A percentile compares a stretch with the other conserved stretches of the same genome.
Evolutionary conservation across 2,113 vertebrate species (phyloP).

Genomic region (Xenus cinereus): DNA sequence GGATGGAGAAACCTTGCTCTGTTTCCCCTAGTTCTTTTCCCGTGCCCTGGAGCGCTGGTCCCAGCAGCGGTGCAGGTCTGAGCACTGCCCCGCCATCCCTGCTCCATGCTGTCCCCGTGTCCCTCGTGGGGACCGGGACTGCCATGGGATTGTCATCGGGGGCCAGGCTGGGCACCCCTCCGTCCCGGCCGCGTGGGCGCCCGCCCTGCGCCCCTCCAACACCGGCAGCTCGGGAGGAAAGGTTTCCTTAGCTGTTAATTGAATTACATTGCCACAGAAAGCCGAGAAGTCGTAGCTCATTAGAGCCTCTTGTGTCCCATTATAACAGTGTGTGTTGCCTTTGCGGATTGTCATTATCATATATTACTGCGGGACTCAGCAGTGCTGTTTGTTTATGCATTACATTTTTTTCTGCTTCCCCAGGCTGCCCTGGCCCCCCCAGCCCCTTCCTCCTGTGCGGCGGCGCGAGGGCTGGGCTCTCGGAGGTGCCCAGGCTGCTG

Average conservation of each 20-base stretch:
- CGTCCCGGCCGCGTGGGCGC: not conserved
- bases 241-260: slow-evolving; percentile 61
- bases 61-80: fast-evolving
- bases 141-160: fast-evolving
- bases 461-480: not conserved
- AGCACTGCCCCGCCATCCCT: fast-evolving
- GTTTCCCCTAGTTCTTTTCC: not conserved
- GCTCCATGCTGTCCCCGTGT: not conserved
- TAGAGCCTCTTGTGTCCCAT: slow-evolving; percentile 67
- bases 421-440: not conserved
- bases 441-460: not conserved
- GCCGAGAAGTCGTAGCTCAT: slow-evolving; percentile 63
- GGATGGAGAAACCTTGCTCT: not conserved
- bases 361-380: slow-evolving; percentile 60
- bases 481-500: not conserved
- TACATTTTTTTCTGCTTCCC: slow-evolving; percentile 41
- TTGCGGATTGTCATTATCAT: slow-evolving; percentile 54
- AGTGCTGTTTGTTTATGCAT: slow-evolving; percentile 38
- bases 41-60: fast-evolving
- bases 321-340: slow-evolving; percentile 51
- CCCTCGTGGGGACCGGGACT: not conserved
- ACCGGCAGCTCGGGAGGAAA: not conserved
- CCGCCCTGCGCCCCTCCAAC: not conserved
- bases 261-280: slow-evolving; percentile 69
- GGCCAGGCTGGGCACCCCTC: not conserved